Conservation (phyloP, 1,140 invertebrate genomes). For the Zophobas morio region DNA sequence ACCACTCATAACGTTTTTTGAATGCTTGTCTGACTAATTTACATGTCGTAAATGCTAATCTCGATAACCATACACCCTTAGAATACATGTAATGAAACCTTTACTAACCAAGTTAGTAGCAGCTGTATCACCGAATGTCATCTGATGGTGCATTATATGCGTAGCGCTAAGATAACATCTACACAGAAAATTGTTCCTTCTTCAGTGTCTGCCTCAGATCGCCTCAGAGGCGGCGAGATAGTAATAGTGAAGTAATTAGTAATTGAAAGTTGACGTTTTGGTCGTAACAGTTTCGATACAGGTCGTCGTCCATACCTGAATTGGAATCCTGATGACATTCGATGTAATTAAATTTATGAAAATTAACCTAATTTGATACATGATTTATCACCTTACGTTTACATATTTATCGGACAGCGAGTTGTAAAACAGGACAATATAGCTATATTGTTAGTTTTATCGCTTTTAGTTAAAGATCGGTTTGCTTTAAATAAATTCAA, state of each 20-base stretch:
- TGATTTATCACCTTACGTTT: not conserved
- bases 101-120: conserved; percentile 2
- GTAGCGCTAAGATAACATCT: conserved; percentile 7
- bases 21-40: not conserved
- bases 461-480: no score
- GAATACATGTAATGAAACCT: conserved; percentile 8
- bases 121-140: conserved; percentile 6
- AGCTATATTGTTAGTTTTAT: no score
- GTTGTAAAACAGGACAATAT: not conserved
- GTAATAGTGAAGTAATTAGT: conserved; percentile 19
- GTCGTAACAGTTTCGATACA: not conserved
- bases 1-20: conserved; percentile 1
- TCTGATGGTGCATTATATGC: conserved; percentile 8
- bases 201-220: not conserved
- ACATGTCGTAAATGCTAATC: conserved; percentile 23
- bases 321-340: not conserved
- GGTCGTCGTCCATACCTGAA: not conserved
- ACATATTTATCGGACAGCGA: not conserved
- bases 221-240: conserved; percentile 7
- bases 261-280: conserved; percentile 5
- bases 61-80: not conserved
- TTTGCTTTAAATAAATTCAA: no score
- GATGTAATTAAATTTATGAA: not conserved
- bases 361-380: not conserved
- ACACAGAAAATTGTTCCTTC: conserved; percentile 21